A percentile compares a stretch with the other conserved stretches of the same genome.
phyloP scores from a whole-genome alignment of 1,140 invertebrate species.

The Arion vulgaris region DNA sequence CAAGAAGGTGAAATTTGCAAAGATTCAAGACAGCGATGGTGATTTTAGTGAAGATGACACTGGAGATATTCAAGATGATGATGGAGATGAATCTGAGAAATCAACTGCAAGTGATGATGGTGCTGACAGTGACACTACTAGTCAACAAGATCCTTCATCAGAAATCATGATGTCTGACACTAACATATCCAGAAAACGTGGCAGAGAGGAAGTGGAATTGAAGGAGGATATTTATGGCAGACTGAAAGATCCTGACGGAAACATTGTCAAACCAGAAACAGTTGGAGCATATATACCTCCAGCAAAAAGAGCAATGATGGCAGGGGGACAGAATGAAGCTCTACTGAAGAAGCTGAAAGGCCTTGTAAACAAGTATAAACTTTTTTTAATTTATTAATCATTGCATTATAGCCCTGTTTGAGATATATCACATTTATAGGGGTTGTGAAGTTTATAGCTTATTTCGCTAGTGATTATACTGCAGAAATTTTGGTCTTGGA shows the following conservation, averaged over 20 bases:
- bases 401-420: too few species aligned
- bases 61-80: conserved; percentile 31
- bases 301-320: conserved; percentile 77
- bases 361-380: conserved; percentile 81
- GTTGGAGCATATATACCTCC: conserved; percentile 85
- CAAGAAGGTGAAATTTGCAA: conserved; percentile 47
- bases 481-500: too few species aligned
- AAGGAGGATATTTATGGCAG: conserved; percentile 95
- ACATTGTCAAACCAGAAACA: conserved; percentile 77
- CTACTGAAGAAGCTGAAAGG: conserved; percentile 89
- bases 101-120: conserved; percentile 15
- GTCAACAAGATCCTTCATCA: conserved; percentile 15
- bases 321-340: conserved; percentile 75
- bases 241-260: conserved; percentile 84
- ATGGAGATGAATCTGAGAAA: conserved; percentile 27
- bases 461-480: too few species aligned
- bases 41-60: conserved; percentile 33
- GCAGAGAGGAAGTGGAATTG: conserved; percentile 51
- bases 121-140: conserved; percentile 35
- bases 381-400: background rate
- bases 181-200: conserved; percentile 43
- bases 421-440: too few species aligned
- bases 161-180: conserved; percentile 14
- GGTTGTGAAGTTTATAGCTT: too few species aligned
- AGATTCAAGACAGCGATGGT: conserved; percentile 36